Base-by-base conservation (phyloP, 2,888 invertebrate genomes). In the Lathronympha strigana region DNA sequence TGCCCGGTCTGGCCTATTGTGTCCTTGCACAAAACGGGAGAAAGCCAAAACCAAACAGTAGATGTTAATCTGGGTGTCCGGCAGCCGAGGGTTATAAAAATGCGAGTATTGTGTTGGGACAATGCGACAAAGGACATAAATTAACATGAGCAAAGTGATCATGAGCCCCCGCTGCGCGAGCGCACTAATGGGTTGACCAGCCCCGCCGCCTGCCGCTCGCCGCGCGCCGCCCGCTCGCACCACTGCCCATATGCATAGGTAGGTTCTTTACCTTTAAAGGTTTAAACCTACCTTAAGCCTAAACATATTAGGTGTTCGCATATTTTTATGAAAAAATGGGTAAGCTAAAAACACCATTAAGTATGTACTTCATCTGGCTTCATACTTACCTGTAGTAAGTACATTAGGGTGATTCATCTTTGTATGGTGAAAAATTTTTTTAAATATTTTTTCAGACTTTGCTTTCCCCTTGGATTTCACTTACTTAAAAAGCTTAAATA, bases 41-140 rank as follows among this genome's bases (percentile, higher is more conserved):
- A 91, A 91, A 90, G 88, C 87, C 88, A 79, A 84, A 78, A 80
- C 82, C 79, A 78, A 80, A 81, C 81, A 70, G 78, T 87, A 82
- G 90, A 91, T 89, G 86, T 86, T 91, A 90, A 91, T 91, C 91
- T 90, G 87, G 86, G 88, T 87, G 91, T 89, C 90, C 91, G 82
- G 91, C 90, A 88, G 86, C 83, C 80, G 82, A 86, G 82, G 73
- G 79, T 84, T 88, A 88, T 90, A 91, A 91, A 79, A 91, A 88
- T 87, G 82, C 71, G 73, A 60, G 81, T 68, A 82, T 88, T 88
- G 88, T 88, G 68, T 58, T 68, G 74, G 84, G 78, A 91, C 89
- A 91, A 90, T 78, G 82, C 84, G 76, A 89, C 91, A 91, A 90
- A 90, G 86, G 82, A 91, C 91, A 91, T 91, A 92, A 92, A 92